Base-by-base conservation (phyloP, 2,797 vertebrate species). In the Sandelia bainsii region DNA sequence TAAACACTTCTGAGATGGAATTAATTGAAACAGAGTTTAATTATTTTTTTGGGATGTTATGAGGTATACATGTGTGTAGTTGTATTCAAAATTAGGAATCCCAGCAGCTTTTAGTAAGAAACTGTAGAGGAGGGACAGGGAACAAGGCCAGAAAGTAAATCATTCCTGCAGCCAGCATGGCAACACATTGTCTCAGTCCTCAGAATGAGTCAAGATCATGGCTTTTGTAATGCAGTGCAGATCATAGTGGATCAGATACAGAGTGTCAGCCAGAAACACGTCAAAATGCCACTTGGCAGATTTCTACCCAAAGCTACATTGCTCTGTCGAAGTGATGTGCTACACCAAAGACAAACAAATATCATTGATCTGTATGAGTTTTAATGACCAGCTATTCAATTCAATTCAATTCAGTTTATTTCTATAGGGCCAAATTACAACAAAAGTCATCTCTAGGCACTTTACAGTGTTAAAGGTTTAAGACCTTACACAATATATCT, bases 231-330 rank as follows among this genome's bases (percentile, higher is more conserved):
- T 8, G 10, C 22, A 23, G 9, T 45, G 13, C 20, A 23, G 1
- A 45, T 19, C 45, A 1, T 7, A 22, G 29, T 34, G 62, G 42
- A 52, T 48, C n/a, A 40, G 25, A 48, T 6, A 58, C n/a, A 46
- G 37, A 6, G 16, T 42, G 57, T 48, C 64, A 39, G 54, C 60
- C 59, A 63, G 45, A 63, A 81, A 27, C 57, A 58, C 59, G 50
- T 61, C 66, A 60, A 50, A 60, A 53, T 75, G 69, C 42, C 39
- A 50, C 29, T 58, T 51, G 71, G 53, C 69, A 64, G 72, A 19
- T 61, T 49, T 56, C 20, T 66, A 32, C 60, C 61, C 8, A n/a
- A 16, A 78, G 75, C 42, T 50, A 3, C 42, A 9, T 22, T 57
- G 27, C 23, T 69, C 46, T 45, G 51, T 67, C 20, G 56, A n/a